phyloP scores from a whole-genome alignment of 2,113 vertebrate species.

The Phycodurus eques region DNA sequence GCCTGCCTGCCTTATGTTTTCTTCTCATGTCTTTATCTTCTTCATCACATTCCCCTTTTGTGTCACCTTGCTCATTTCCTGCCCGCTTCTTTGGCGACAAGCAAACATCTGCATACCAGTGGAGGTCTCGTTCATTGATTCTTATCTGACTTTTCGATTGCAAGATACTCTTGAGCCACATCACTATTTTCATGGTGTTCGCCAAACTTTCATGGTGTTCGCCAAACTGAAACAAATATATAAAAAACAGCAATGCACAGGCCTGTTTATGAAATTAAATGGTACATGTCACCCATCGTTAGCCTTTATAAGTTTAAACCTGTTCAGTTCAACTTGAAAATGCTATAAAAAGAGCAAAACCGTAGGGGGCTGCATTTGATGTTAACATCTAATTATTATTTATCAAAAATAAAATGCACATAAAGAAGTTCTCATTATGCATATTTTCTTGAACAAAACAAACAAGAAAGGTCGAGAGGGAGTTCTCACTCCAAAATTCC shows the following conservation, averaged over 20 bases:
- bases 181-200: slow-evolving; percentile 41
- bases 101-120: slow-evolving; percentile 12
- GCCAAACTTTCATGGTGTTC: slow-evolving; percentile 34
- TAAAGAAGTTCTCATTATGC: neutral
- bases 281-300: neutral
- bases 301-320: neutral
- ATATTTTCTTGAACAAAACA: neutral
- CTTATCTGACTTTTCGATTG: slow-evolving; percentile 58
- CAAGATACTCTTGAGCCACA: slow-evolving; percentile 35
- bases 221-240: slow-evolving; percentile 21
- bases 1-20: slow-evolving; percentile 2
- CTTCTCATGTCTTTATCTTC: slow-evolving; percentile 37
- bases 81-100: slow-evolving; percentile 26
- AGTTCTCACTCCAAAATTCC: neutral
- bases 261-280: neutral
- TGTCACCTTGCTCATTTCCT: slow-evolving; percentile 36
- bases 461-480: neutral
- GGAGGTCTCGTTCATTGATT: slow-evolving; percentile 46
- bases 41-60: slow-evolving; percentile 20
- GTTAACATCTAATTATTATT: neutral
- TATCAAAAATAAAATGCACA: neutral
- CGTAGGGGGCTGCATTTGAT: neutral
- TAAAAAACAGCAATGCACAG: neutral
- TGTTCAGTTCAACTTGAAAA: neutral
- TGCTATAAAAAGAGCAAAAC: neutral